phyloP scores from a whole-genome alignment of 2,113 vertebrate genomes.

The Gila orcuttii region DNA sequence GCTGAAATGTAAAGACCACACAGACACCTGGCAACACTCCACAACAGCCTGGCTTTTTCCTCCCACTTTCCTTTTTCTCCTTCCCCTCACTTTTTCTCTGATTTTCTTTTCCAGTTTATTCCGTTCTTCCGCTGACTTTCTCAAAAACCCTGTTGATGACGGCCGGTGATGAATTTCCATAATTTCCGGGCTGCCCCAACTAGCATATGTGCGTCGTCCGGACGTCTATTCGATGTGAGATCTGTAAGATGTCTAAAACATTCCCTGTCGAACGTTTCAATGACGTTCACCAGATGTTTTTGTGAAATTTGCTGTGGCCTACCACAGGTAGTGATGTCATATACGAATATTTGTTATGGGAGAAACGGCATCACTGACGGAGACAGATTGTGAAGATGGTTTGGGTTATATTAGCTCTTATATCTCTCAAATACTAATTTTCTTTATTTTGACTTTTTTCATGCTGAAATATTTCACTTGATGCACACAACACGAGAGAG shows the following conservation, averaged over 20 bases:
- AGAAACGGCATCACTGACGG: not conserved
- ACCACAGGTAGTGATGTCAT: not conserved
- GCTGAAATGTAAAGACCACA: conserved; percentile 81
- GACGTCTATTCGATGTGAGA: not conserved
- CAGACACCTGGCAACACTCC: conserved; percentile 80
- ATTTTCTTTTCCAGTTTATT: conserved; percentile 55
- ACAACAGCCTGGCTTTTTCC: conserved; percentile 73
- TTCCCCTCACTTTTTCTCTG: conserved; percentile 33
- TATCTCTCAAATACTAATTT: not conserved
- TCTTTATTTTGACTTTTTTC: not conserved
- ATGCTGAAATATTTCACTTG: not conserved
- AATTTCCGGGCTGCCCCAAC: not conserved
- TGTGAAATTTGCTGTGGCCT: not conserved
- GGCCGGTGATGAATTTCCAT: conserved; percentile 28
- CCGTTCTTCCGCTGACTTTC: conserved; percentile 48
- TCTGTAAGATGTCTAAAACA: not conserved
- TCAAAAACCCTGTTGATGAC: conserved; percentile 39
- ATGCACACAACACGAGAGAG: not conserved
- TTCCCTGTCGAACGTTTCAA: not conserved
- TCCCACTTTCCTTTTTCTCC: conserved; percentile 43
- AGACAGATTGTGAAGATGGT: not conserved
- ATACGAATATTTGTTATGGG: not conserved
- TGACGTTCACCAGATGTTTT: conserved; percentile 12
- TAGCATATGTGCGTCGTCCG: not conserved
- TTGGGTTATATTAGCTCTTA: not conserved